Evolutionary conservation across 1,140 invertebrate genomes (phyloP), one percentile per base, ranked within the genome.

Genomic region (Campoletis sonorensis): DNA sequence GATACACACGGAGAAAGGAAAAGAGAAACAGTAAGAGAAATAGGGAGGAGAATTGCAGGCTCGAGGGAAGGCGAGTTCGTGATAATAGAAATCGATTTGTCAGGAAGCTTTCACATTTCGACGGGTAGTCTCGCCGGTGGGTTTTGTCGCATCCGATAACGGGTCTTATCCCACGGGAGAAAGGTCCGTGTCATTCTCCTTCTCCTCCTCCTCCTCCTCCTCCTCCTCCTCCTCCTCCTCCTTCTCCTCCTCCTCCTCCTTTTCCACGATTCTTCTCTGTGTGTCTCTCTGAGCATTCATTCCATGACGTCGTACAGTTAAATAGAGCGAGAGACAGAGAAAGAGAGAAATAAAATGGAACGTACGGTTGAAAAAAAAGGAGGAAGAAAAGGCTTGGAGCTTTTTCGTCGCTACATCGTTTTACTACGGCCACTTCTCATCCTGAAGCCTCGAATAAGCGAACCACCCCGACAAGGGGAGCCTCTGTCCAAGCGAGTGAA

Each of bases 61-160:
- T 76, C 49, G 51, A 49, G 51, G 40, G 3, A 37, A 78, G 73
- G 54, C 73, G 54, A 77, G 83, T 82, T 58, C 37, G 76, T 84
- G 87, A 90, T 92, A 92, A 92, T 92, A 92, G 91, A 92, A 92
- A 92, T 87, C 91, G 89, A 92, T 83, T 83, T 83, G 82, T 83
- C 82, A 83, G 75, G 30, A 79, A 73, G 82, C 75, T 79, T 83
- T 79, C 79, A 83, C 79, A 91, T 91, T 92, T 91, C 90, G 86
- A 89, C 89, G 87, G 86, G 37, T 45, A 64, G 79, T 68, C 70
- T 81, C 76, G 76, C 26, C 61, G 84, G 84, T 79, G 85, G 85
- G 78, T 88, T 87, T 79, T 45, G 76, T 90, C 87, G 85, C 85
- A 88, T 87, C 87, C 87, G 87, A 89, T 90, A 89, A 86, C 87